Evolutionary conservation across 2,888 invertebrate genomes (phyloP).

Genomic region (Tiphia femorata): DNA sequence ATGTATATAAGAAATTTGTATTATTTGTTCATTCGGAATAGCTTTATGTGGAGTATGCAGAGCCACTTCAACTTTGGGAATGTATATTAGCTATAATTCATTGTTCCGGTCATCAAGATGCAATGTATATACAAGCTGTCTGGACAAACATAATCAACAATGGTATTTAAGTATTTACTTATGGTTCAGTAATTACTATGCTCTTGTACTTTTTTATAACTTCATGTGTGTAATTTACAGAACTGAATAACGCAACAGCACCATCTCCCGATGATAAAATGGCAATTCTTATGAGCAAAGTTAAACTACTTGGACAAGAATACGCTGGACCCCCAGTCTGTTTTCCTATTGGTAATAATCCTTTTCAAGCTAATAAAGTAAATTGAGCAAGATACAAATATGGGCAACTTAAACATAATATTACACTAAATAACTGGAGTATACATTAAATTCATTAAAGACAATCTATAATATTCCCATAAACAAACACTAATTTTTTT

Average conservation of each 20-base stretch:
- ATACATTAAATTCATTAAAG: neutral
- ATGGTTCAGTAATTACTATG: neutral
- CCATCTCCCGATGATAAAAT: conserved; percentile 74
- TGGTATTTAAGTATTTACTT: conserved; percentile 51
- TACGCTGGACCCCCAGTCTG: conserved; percentile 88
- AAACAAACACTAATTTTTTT: conserved; percentile 32
- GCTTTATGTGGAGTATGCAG: conserved; percentile 93
- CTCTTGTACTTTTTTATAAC: conserved; percentile 1
- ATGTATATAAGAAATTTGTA: neutral
- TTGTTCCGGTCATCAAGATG: conserved; percentile 93
- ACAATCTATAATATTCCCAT: neutral
- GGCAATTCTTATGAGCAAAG: conserved; percentile 80
- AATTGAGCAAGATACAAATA: neutral
- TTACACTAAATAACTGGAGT: neutral
- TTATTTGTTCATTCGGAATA: conserved; percentile 52
- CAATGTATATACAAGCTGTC: conserved; percentile 87
- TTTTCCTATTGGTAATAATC: conserved; percentile 82
- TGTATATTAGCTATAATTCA: conserved; percentile 95
- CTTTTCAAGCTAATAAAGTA: too few relatives aligned
- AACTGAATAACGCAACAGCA: conserved; percentile 71
- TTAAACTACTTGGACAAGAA: conserved; percentile 81
- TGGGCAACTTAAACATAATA: too few relatives aligned
- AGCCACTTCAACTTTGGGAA: conserved; percentile 90
- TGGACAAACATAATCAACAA: conserved; percentile 87
- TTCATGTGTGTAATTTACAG: conserved; percentile 59